A percentile compares a stretch with the other conserved stretches of the same genome.
These are phyloP conservation scores for Spodoptera exigua DNA, from an alignment of 2,888 invertebrate genomes.

Conservation along the genomic window DNA sequence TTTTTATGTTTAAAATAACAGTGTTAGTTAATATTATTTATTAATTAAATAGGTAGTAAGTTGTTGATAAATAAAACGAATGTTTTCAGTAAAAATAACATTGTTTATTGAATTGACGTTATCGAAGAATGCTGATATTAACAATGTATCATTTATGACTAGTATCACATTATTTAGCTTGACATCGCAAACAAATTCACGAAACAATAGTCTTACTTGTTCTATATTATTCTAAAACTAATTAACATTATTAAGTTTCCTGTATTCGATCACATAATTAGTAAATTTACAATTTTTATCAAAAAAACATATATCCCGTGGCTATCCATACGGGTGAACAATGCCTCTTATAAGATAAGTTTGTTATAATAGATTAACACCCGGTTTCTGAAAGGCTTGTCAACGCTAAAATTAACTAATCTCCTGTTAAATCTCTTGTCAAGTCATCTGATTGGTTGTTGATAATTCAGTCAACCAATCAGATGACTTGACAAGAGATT, in stretches of 20 bases:
- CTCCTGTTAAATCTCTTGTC: too few relatives aligned
- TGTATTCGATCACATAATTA: slow-evolving; percentile 21
- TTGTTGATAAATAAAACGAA: slow-evolving; percentile 4
- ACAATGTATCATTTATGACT: slow-evolving; percentile 65
- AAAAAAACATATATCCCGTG: too few relatives aligned
- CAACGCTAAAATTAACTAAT: too few relatives aligned
- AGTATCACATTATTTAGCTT: slow-evolving; percentile 77
- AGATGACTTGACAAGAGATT: too few relatives aligned
- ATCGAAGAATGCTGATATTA: slow-evolving; percentile 50
- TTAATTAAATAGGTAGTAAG: background rate
- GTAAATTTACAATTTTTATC: background rate
- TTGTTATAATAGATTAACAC: too few relatives aligned
- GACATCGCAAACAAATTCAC: slow-evolving; percentile 29
- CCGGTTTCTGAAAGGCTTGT: too few relatives aligned
- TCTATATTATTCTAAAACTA: background rate
- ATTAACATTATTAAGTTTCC: slow-evolving; percentile 21
- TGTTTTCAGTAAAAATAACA: slow-evolving; percentile 25
- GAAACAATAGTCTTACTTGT: slow-evolving; percentile 23
- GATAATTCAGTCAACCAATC: too few relatives aligned
- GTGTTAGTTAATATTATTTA: too few relatives aligned
- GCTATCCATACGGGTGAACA: too few relatives aligned
- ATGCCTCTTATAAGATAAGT: too few relatives aligned
- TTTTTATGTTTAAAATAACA: too few relatives aligned
- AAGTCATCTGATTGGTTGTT: too few relatives aligned
- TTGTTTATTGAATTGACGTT: slow-evolving; percentile 42